phyloP scores from a whole-genome alignment of 35 echinoderm and acorn worm species.

The Apostichopus californicus region DNA sequence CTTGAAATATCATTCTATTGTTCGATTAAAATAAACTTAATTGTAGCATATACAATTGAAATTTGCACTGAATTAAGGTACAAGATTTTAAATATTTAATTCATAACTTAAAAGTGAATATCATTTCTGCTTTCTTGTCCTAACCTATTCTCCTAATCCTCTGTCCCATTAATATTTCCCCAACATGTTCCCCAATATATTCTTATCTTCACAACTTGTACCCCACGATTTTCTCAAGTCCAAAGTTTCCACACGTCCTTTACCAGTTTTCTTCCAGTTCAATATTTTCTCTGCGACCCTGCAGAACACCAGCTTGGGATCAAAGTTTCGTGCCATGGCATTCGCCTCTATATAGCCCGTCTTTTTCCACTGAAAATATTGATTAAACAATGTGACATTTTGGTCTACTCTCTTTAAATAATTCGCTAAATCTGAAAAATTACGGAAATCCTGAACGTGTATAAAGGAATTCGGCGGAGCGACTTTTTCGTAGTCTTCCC shows the following conservation, averaged over 20 bases:
- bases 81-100: no score
- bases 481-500: constrained; percentile 49
- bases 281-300: constrained; percentile 27
- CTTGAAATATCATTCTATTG: no score
- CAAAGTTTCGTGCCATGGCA: not conserved
- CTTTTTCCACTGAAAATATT: constrained; percentile 45
- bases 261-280: not conserved
- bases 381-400: constrained; percentile 47
- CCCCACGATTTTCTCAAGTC: not conserved
- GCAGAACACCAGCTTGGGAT: not conserved
- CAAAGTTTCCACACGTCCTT: not conserved
- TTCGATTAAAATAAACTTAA: no score
- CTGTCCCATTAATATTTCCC: no score
- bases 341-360: not conserved
- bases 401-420: constrained; percentile 29
- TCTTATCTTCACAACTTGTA: not conserved
- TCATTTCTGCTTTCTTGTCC: no score
- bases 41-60: no score
- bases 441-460: constrained; percentile 41
- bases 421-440: constrained; percentile 30
- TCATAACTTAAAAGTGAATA: no score
- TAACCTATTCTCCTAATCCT: no score
- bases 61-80: no score
- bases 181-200: not conserved
- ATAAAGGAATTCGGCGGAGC: constrained; percentile 44